These are phyloP conservation scores for Agrotis ipsilon DNA, from an alignment of 2,888 invertebrate species.

Conservation along the genomic window DNA sequence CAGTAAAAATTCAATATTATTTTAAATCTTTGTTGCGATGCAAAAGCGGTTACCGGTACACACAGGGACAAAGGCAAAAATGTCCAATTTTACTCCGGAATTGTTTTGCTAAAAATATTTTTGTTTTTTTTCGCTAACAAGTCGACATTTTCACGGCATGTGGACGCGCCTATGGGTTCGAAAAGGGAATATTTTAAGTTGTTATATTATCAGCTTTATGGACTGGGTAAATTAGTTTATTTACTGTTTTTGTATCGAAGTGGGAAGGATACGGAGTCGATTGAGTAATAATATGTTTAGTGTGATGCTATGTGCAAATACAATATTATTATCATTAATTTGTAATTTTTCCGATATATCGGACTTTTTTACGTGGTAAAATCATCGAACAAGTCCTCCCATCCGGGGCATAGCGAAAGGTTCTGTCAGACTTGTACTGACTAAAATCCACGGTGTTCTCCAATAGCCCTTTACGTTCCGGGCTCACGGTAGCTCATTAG, in stretches of 20 bases:
- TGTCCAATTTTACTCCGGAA: slow-evolving; percentile 68
- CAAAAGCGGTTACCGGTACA: slow-evolving; percentile 64
- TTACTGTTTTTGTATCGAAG: slow-evolving; percentile 1
- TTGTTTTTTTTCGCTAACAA: slow-evolving; percentile 63
- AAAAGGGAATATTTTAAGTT: slow-evolving; percentile 62
- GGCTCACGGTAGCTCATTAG: too few species aligned
- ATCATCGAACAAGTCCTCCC: too few species aligned
- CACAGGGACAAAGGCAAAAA: slow-evolving; percentile 70
- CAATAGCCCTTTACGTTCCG: too few species aligned
- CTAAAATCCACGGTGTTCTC: too few species aligned
- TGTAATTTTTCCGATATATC: too few species aligned
- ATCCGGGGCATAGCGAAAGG: too few species aligned
- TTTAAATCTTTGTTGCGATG: slow-evolving; percentile 62
- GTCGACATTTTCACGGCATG: slow-evolving; percentile 70
- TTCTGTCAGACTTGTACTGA: too few species aligned
- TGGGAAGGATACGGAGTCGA: background rate
- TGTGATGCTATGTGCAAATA: background rate
- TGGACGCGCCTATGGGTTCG: slow-evolving; percentile 67
- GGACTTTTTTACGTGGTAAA: too few species aligned
- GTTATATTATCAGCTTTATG: slow-evolving; percentile 44
- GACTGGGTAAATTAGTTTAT: slow-evolving; percentile 31
- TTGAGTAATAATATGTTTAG: slow-evolving; percentile 6
- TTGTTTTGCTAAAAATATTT: slow-evolving; percentile 71
- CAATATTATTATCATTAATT: background rate
- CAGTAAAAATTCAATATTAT: slow-evolving; percentile 63